Conservation (phyloP, 2,888 invertebrate species). For the Acanthosepion esculentum region DNA sequence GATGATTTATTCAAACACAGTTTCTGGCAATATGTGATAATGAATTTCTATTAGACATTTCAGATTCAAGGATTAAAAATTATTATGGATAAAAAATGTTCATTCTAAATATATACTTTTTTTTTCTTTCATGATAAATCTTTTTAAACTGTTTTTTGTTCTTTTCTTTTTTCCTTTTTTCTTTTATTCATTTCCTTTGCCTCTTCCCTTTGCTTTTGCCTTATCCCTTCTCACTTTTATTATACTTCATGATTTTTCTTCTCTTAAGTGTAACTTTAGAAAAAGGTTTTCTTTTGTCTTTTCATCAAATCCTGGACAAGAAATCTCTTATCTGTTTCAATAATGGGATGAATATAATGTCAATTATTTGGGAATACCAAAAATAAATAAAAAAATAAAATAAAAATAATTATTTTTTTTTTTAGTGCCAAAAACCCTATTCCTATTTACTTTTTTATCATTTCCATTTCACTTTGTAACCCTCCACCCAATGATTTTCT, state of each 20-base stretch:
- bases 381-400: too few relatives aligned
- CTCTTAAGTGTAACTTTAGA: not conserved
- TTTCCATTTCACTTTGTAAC: too few relatives aligned
- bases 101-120: not conserved
- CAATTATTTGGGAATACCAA: too few relatives aligned
- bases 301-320: too few relatives aligned
- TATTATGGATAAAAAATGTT: not conserved
- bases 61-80: not conserved
- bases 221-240: not conserved
- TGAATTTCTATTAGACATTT: not conserved
- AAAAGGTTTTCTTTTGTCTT: too few relatives aligned
- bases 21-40: not conserved
- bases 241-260: not conserved
- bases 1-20: not conserved
- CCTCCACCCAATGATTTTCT: too few relatives aligned
- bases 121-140: not conserved
- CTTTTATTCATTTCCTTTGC: not conserved
- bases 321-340: too few relatives aligned
- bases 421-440: too few relatives aligned
- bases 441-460: too few relatives aligned
- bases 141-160: not conserved
- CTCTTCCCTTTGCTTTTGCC: not conserved
- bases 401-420: too few relatives aligned
- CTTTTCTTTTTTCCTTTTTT: not conserved
- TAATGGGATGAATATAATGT: too few relatives aligned